A percentile compares a stretch with the other conserved stretches of the same genome.
Conservation (phyloP, 2,888 invertebrate species). For the Ormyrus labotus region DNA sequence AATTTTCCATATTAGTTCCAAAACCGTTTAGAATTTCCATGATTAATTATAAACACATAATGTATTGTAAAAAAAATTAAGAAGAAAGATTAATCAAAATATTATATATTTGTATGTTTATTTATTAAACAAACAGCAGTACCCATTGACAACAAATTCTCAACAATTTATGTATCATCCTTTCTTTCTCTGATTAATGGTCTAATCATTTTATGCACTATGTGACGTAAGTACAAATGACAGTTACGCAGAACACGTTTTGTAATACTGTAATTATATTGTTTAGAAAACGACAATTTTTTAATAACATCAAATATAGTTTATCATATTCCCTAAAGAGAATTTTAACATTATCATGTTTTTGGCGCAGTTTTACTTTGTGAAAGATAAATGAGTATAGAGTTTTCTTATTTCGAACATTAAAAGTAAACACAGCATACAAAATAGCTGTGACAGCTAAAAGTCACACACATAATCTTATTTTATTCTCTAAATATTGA, state of each 20-base stretch:
- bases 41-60: too few species aligned
- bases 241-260: not conserved
- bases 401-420: slow-evolving; percentile 9
- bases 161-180: not conserved
- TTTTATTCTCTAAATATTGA: too few species aligned
- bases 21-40: too few species aligned
- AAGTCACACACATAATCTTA: slow-evolving; percentile 1
- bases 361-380: not conserved
- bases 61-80: too few species aligned
- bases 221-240: slow-evolving; percentile 3
- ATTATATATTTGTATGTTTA: not conserved
- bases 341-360: not conserved
- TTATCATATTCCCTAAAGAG: too few species aligned
- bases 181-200: not conserved
- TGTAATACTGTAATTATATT: slow-evolving; percentile 7
- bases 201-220: not conserved
- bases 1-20: too few species aligned
- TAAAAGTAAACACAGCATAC: slow-evolving; percentile 1
- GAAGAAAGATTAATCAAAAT: too few species aligned
- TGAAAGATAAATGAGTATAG: not conserved
- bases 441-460: not conserved
- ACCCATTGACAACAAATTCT: not conserved
- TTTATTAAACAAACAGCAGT: not conserved
- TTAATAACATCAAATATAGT: too few species aligned
- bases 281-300: not conserved